Evolutionary conservation across 2,113 vertebrate genomes (phyloP), one percentile per base, ranked within the genome.

Genomic region (Trachemys scripta): DNA sequence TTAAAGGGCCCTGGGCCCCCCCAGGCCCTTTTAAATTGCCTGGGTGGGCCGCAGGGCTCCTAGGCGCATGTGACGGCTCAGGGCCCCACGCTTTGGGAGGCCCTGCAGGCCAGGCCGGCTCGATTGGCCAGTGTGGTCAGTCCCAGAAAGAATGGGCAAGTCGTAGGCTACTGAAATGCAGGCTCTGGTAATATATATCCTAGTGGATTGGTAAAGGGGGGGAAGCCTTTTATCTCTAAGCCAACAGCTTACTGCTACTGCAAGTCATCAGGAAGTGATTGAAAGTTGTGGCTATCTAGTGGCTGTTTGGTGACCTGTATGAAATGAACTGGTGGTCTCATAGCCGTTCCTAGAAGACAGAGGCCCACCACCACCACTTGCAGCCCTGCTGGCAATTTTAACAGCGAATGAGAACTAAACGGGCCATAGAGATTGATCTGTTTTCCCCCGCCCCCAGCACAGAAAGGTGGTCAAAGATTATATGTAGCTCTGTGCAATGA

Each of bases 81-180:
- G 53, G 53, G 19, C 53, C 19, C 53, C 53, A 54, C 1, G 8
- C 20, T 54, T 22, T 54, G 53, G 53, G 20, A 20, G 53, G 53
- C 20, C 6, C 53, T 3, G 53, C 20, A 8, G 53, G 53, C 19
- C 20, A 20, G 53, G 20, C 20, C 3, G 53, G 53, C 20, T 8
- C 20, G 14, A 54, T 22, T 54, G 53, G 19, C 17, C 19, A 54
- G 53, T 7, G 1, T 19, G 53, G 19, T 54, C 53, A 2, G 53
- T 54, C 53, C 19, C 19, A 4, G 53, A 54, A 54, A 54, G 53
- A 20, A 54, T 54, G 53, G 53, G 80, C 92, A 96, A 82, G 82
- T 84, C 90, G 92, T 95, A 88, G 50, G 85, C 82, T 90, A 94
- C 69, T 88, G 93, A 80, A 87, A 94, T 62, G 82, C 92, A 93